Base-by-base conservation (phyloP, 2,113 vertebrate genomes). In the Pica pica region DNA sequence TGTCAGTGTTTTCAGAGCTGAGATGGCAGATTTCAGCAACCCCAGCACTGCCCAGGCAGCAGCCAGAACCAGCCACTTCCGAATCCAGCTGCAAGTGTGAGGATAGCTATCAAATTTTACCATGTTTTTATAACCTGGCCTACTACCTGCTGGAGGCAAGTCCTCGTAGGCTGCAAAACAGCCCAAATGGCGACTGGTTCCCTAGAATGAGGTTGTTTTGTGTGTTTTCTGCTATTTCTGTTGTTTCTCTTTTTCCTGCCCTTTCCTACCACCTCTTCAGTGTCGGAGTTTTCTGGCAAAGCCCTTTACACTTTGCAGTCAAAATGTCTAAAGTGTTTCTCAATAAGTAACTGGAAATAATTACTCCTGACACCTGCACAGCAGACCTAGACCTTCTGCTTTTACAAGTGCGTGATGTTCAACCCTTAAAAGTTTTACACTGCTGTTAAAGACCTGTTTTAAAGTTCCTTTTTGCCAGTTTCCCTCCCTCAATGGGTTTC, bases 281-380 rank as follows among this genome's bases (percentile, higher is more conserved):
- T 61, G 80, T 77, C 7, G 1, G 56, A 33, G 15, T 73, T 90
- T 91, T 65, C 63, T 87, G 86, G 83, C 83, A 95, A 67, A 85
- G 49, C 18, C 52, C 22, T 67, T 93, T 59, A 37, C 17, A 33
- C 49, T 95, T 88, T 55, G 8, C 75, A 83, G 87, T 95, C 84
- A 92, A 76, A 94, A 87, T 33, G 61, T 84, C 89, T 83, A 19
- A 75, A 95, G 16, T 35, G 14, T 92, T 92, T 91, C 60, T 96
- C 87, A 94, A 23, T 71, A 83, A 94, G 93, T 89, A 81, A 86
- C 96, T 97, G 94, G 95, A 98, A 98, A 94, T 96, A 91, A 96
- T 98, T 95, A 95, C 49, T 95, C 26, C 16, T 83, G 90, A 93
- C 94, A 97, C 97, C 96, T 98, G 97, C 89, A 77, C 49, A 74